Conservation (phyloP, 2,888 invertebrate genomes). For the Cartodere bifasciata region DNA sequence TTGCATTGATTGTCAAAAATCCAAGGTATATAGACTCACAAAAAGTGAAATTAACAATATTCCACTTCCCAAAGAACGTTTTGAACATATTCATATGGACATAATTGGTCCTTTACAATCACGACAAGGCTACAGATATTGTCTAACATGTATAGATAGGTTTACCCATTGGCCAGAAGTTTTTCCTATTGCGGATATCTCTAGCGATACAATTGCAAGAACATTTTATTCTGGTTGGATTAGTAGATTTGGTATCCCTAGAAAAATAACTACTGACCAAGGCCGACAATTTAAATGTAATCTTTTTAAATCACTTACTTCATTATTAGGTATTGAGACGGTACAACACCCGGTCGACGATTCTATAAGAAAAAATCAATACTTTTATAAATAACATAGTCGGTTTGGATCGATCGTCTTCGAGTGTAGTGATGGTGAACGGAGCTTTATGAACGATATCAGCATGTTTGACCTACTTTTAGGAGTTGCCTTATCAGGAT, state of each 20-base stretch:
- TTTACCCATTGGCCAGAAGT: constrained; percentile 21
- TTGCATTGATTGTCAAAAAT: constrained; percentile 17
- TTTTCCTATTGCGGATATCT: constrained; percentile 18
- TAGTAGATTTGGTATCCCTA: constrained; percentile 14
- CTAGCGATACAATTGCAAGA: constrained; percentile 15
- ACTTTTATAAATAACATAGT: too few relatives aligned
- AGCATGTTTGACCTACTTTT: too few relatives aligned
- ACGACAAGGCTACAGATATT: constrained; percentile 17
- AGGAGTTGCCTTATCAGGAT: too few relatives aligned
- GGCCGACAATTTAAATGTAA: too few relatives aligned
- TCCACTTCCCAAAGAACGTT: constrained; percentile 16
- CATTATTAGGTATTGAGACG: too few relatives aligned
- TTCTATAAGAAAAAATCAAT: too few relatives aligned
- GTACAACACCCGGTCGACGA: too few relatives aligned
- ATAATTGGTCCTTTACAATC: constrained; percentile 17
- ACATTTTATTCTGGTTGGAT: constrained; percentile 14
- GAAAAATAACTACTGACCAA: constrained; percentile 18
- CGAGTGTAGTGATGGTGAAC: too few relatives aligned
- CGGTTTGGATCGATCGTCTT: too few relatives aligned
- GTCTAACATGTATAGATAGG: too few relatives aligned
- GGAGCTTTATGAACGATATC: too few relatives aligned
- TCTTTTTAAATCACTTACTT: too few relatives aligned
- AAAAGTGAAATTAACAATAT: constrained; percentile 11
- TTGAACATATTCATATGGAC: constrained; percentile 22
- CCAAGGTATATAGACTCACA: constrained; percentile 18